phyloP scores from a whole-genome alignment of 2,888 invertebrate genomes.

The Lottia scabra region DNA sequence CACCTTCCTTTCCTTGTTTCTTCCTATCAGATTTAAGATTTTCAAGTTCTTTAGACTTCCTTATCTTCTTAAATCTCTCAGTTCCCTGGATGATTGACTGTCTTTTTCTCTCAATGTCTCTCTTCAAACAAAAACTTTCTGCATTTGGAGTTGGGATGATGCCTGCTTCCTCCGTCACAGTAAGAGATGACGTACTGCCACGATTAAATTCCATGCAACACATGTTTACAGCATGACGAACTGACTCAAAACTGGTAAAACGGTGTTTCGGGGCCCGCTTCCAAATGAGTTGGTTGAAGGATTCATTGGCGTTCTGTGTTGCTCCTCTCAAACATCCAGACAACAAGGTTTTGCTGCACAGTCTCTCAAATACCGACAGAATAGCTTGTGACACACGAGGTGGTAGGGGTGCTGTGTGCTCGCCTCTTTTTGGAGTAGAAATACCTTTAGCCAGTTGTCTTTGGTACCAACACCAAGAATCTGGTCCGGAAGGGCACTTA shows the following conservation, averaged over 20 bases:
- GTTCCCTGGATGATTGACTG: background rate
- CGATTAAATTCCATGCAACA: background rate
- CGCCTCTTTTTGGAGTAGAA: background rate
- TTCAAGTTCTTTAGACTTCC: background rate
- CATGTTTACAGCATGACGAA: background rate
- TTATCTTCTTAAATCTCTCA: background rate
- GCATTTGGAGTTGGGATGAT: background rate
- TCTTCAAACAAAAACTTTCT: background rate
- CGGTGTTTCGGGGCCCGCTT: background rate
- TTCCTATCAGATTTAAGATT: background rate
- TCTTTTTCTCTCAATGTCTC: background rate
- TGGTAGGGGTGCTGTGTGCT: background rate
- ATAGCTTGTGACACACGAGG: background rate
- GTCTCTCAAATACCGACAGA: background rate
- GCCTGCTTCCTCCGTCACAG: background rate
- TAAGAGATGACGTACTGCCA: background rate
- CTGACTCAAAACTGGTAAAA: background rate
- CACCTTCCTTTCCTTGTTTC: background rate
- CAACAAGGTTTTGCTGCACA: background rate
- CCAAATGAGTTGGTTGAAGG: background rate
- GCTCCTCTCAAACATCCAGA: background rate
- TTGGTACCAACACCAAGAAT: background rate
- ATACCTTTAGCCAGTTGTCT: background rate
- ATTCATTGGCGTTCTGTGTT: slow-evolving; percentile 4
- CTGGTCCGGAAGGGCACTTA: background rate